Conservation (phyloP, 2,888 invertebrate genomes). For the Uloborus plumipes region DNA sequence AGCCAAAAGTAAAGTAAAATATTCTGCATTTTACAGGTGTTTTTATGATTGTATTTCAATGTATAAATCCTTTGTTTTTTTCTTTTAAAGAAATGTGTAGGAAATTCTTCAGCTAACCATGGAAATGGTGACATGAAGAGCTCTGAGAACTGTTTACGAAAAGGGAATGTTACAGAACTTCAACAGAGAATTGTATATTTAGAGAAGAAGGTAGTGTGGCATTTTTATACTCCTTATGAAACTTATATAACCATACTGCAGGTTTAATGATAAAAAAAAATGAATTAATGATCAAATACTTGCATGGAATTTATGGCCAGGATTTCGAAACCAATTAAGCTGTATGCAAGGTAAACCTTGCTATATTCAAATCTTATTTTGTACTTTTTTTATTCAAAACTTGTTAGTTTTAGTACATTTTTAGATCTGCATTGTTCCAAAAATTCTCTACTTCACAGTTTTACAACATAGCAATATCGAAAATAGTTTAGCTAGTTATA, state of each 20-base stretch:
- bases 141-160: conserved; percentile 30
- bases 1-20: too few species aligned
- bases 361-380: background rate
- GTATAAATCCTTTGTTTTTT: background rate
- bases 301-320: background rate
- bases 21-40: too few species aligned
- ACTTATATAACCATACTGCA: background rate
- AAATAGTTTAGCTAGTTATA: too few species aligned
- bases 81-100: conserved; percentile 43
- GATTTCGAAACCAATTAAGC: background rate
- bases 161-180: conserved; percentile 47
- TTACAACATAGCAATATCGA: too few species aligned
- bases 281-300: too few species aligned
- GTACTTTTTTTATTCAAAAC: background rate
- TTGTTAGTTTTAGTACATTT: too few species aligned
- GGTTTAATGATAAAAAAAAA: background rate
- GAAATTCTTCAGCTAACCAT: conserved; percentile 46
- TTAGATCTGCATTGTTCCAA: too few species aligned
- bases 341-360: too few species aligned
- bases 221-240: background rate
- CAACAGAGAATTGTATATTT: conserved; percentile 55
- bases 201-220: conserved; percentile 43
- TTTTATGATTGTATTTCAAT: too few species aligned
- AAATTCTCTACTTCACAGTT: too few species aligned
- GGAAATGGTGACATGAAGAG: conserved; percentile 43